These are phyloP conservation scores for Pseudocheirus occidentalis DNA, from an alignment of 2,797 vertebrate genomes.

Conservation along the genomic window DNA sequence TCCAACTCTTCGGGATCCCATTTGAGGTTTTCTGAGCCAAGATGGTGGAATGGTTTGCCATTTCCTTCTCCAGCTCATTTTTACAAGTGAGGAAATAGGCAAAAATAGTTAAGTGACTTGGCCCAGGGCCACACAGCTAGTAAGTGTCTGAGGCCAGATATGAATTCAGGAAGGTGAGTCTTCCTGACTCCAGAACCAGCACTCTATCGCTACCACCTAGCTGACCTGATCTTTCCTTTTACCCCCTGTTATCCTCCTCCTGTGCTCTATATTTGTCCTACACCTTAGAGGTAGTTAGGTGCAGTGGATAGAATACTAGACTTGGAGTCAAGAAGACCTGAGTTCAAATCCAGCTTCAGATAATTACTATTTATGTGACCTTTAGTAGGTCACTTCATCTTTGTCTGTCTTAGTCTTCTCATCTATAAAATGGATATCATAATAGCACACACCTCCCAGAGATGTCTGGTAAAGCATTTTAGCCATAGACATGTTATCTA, in stretches of 20 bases:
- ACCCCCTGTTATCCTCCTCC: neutral
- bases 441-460: neutral
- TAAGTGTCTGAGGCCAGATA: neutral
- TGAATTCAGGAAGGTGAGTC: neutral
- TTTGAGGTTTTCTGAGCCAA: neutral
- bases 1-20: neutral
- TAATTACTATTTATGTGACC: neutral
- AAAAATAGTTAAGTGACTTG: neutral
- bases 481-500: neutral
- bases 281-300: neutral
- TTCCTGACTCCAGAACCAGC: neutral
- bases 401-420: neutral
- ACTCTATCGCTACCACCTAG: neutral
- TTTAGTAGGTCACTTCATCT: neutral
- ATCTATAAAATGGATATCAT: neutral
- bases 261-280: neutral
- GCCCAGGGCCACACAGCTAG: neutral
- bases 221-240: neutral
- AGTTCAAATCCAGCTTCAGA: neutral
- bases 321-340: neutral
- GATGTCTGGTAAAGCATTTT: neutral
- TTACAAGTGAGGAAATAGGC: neutral
- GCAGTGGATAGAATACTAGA: neutral
- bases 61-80: neutral
- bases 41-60: neutral